Conservation (phyloP, 2,797 vertebrate genomes). For the Spinus pinus region DNA sequence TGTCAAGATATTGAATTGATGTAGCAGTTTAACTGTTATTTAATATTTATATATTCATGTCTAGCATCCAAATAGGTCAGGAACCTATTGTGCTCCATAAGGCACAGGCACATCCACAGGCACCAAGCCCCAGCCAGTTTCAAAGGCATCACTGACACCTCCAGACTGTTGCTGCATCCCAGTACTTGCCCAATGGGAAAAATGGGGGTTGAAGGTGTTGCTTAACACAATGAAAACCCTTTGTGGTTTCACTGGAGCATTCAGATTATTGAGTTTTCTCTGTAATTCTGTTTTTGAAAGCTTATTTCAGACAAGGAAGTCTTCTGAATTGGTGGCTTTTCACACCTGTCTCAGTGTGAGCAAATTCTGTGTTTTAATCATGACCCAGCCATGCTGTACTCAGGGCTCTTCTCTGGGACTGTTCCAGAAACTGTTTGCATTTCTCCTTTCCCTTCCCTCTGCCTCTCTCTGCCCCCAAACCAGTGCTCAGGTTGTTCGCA, state of each 20-base stretch:
- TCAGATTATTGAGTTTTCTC: background rate
- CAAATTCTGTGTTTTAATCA: background rate
- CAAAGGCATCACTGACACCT: background rate
- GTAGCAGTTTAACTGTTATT: background rate
- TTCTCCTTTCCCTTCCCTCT: background rate
- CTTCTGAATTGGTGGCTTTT: background rate
- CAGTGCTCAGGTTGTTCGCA: background rate
- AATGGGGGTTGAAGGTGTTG: background rate
- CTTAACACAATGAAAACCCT: background rate
- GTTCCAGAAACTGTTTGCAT: background rate
- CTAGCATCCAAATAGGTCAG: slow-evolving; percentile 11
- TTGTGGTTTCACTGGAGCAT: background rate
- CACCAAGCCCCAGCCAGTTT: background rate
- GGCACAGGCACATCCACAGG: background rate
- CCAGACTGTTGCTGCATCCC: background rate
- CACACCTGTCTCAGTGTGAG: background rate
- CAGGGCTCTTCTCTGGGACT: background rate
- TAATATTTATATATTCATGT: slow-evolving; percentile 32
- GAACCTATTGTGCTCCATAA: background rate
- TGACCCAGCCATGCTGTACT: background rate
- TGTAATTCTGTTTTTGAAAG: background rate
- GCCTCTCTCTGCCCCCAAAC: background rate
- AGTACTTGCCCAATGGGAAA: background rate
- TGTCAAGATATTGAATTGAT: background rate
- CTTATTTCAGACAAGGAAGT: background rate